Evolutionary conservation across 53 echinoderm and acorn worm species (phyloP).

Genomic region (Glandiceps talaboti): DNA sequence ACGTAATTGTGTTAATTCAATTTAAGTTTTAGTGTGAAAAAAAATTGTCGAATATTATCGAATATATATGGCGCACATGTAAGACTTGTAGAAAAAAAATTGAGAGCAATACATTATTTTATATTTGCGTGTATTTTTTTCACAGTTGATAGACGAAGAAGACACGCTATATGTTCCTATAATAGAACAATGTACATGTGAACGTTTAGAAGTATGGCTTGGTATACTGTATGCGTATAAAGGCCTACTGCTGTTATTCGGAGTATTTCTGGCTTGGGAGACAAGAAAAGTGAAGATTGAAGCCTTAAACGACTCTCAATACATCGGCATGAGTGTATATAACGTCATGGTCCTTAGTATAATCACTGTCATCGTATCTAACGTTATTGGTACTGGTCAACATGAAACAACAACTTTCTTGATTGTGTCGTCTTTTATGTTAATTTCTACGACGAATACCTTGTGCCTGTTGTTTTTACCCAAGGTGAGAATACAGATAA

Average conservation of each 20-base stretch:
- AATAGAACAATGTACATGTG: conserved; percentile 66
- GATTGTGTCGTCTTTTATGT: conserved; percentile 62
- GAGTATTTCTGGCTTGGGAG: conserved; percentile 93
- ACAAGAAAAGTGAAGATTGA: conserved; percentile 94
- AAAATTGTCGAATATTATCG: too few species aligned
- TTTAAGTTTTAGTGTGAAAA: too few species aligned
- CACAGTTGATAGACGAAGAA: conserved; percentile 12
- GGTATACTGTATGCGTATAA: conserved; percentile 83
- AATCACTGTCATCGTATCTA: conserved; percentile 84
- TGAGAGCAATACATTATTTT: too few species aligned
- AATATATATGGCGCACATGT: too few species aligned
- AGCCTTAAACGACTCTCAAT: conserved; percentile 93
- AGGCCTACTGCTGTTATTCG: conserved; percentile 82
- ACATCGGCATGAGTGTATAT: conserved; percentile 94
- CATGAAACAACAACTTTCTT: conserved; percentile 78
- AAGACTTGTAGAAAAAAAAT: too few species aligned
- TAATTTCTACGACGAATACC: conserved; percentile 83
- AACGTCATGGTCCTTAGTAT: conserved; percentile 96
- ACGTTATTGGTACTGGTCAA: conserved; percentile 62
- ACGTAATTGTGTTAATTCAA: too few species aligned
- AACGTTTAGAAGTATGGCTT: conserved; percentile 68
- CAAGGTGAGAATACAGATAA: conserved; percentile 64
- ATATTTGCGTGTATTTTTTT: background rate
- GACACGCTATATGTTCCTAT: conserved; percentile 59
- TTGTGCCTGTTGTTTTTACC: conserved; percentile 95